Base-by-base conservation (phyloP, 2,797 vertebrate species). In the Capromys pilorides region DNA sequence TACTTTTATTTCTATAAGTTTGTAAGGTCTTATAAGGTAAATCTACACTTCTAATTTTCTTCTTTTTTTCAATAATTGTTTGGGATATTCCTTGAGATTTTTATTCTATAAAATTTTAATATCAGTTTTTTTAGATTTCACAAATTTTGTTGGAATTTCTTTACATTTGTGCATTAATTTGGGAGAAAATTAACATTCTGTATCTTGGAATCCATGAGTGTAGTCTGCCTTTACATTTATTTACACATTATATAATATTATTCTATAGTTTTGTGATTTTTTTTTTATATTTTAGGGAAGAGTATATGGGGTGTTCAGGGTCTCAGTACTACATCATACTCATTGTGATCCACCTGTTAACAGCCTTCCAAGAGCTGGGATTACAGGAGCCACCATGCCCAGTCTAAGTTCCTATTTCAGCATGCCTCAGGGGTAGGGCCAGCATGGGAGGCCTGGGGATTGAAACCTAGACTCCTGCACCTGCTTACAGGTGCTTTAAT, bases 141-240 rank as follows among this genome's bases (percentile, higher is more conserved):
- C 66, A 96, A 92, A 80, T 77, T 95, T 94, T 64, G 69, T 64
- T 95, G 19, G 80, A 90, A 62, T 79, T 77, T 91, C 33, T 88
- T 94, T 41, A 88, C 49, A 45, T 51, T 39, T 54, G 21, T 80
- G 69, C 16, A 81, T 82, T 78, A 69, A 41, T 80, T 62, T 89
- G 49, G 9, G 16, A 12, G 73, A 33, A 2, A 22, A 79, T 31
- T 59, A 26, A 85, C 69, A 61, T 7, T 33, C 31, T 91, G 24
- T 54, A 33, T 91, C 45, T 86, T 91, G 77, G 24, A 73, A 36
- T 94, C 75, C 24, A 36, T 39, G 51, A 82, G 2, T 18, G 36
- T 71, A 33, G 19, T 66, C 85, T 82, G 33, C 24, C 31, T 92
- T 16, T 78, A 79, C 62, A 64, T 80, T 62, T 92, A 92, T 90